These are phyloP conservation scores for Lutjanus argentimaculatus DNA, from an alignment of 2,797 vertebrate genomes.

Conservation along the genomic window DNA sequence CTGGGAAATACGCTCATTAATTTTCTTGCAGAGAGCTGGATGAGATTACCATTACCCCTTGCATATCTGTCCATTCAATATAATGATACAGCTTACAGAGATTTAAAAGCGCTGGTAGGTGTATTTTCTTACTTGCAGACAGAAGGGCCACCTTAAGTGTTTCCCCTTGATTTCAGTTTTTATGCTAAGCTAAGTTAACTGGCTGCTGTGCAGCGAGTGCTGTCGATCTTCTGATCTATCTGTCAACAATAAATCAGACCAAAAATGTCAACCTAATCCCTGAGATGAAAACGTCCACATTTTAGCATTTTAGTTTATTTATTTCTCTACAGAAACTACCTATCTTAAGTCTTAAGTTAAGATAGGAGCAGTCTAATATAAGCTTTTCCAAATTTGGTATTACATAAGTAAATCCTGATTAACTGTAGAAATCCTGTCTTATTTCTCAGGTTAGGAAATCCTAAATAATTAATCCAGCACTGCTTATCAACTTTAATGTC, in stretches of 20 bases:
- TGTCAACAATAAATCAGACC: background rate
- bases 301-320: constrained; percentile 23
- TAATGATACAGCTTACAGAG: background rate
- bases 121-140: background rate
- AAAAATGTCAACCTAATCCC: background rate
- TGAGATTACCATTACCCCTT: background rate
- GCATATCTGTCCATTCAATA: background rate
- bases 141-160: background rate
- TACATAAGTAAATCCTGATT: too few relatives aligned
- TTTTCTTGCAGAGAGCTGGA: background rate
- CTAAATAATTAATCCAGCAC: too few relatives aligned
- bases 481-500: too few relatives aligned
- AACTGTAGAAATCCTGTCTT: too few relatives aligned
- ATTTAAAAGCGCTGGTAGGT: background rate
- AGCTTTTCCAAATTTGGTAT: too few relatives aligned
- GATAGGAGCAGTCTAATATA: too few relatives aligned
- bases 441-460: too few relatives aligned
- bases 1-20: background rate
- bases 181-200: background rate
- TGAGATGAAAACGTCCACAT: background rate
- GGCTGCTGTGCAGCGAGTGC: background rate
- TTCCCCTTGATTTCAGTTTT: background rate
- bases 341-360: too few relatives aligned
- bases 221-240: background rate
- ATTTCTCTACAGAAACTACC: background rate